Base-by-base conservation (phyloP, 2,888 invertebrate genomes). In the Gastrophysa polygoni region DNA sequence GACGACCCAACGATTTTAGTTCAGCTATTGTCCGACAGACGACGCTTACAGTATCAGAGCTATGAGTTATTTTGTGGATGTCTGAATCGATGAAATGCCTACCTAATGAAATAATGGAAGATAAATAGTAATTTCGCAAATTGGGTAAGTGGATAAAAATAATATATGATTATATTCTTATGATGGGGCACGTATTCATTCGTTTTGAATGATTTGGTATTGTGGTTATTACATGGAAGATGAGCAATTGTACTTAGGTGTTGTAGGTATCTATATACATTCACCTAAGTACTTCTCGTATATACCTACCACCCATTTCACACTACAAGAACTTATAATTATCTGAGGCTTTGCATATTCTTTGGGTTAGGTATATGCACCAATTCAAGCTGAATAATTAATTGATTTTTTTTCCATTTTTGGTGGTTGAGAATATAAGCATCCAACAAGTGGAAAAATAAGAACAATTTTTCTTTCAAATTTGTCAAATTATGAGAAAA, bases 131-230 rank as follows among this genome's bases (percentile, higher is more conserved):
- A 63, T 59, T 59, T 63, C 20, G 51, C 48, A 59, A 63, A 59
- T 57, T 59, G 54, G 59, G 52, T 63, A 63, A 63, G 59, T 63
- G 59, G 38, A 48, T 48, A 57, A 64, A 59, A 57, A 59, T 63
- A 57, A 43, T 62, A 61, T 61, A 58, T 62, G 54, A 62, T 62
- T 62, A 62, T 48, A 49, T 54, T 62, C 57, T 58, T 54, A 34
- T 14, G 38, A 3, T 61, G 51, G 57, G 51, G 57, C 61, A 62
- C 61, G 54, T 62, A 60, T 62, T 62, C 54, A 62, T 58, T 62
- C 58, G 61, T 62, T 52, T 52, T 54, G 48, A 57, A 54, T 46
- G 54, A 29, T 47, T 58, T 43, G 32, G 32, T 48, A 47, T 52
- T 52, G 46, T 52, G 51, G 44, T 46, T 57, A 51, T 61, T 51